Evolutionary conservation across 2,888 invertebrate genomes (phyloP).

Genomic region (Cenopis cana): DNA sequence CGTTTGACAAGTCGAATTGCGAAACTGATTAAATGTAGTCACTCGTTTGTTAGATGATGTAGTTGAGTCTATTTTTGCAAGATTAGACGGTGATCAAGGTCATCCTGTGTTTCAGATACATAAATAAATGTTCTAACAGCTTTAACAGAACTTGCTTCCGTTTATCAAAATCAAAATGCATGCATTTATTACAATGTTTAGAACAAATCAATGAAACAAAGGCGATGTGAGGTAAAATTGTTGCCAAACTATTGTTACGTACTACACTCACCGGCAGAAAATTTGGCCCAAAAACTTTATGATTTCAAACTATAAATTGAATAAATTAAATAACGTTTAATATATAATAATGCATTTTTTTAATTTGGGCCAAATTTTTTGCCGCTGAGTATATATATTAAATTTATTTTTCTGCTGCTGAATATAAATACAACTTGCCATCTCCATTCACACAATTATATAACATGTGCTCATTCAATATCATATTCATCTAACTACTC

Average conservation of each 20-base stretch:
- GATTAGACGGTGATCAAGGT: not conserved
- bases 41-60: constrained; percentile 9
- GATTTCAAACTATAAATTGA: too few species aligned
- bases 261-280: too few species aligned
- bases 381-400: too few species aligned
- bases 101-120: not conserved
- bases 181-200: not conserved
- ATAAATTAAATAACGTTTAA: too few species aligned
- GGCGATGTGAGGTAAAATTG: not conserved
- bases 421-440: not conserved
- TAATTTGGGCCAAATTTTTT: too few species aligned
- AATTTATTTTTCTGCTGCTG: too few species aligned
- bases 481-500: not conserved
- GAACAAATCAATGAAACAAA: not conserved
- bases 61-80: not conserved
- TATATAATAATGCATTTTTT: too few species aligned
- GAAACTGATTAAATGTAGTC: constrained; percentile 12
- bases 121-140: not conserved
- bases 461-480: constrained; percentile 5
- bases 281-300: too few species aligned
- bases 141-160: not conserved
- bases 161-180: not conserved
- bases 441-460: not conserved
- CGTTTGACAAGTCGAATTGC: not conserved
- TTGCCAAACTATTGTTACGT: too few species aligned